These are phyloP conservation scores for Tupaia chinensis DNA, from an alignment of 2,113 vertebrate species.

Conservation along the genomic window DNA sequence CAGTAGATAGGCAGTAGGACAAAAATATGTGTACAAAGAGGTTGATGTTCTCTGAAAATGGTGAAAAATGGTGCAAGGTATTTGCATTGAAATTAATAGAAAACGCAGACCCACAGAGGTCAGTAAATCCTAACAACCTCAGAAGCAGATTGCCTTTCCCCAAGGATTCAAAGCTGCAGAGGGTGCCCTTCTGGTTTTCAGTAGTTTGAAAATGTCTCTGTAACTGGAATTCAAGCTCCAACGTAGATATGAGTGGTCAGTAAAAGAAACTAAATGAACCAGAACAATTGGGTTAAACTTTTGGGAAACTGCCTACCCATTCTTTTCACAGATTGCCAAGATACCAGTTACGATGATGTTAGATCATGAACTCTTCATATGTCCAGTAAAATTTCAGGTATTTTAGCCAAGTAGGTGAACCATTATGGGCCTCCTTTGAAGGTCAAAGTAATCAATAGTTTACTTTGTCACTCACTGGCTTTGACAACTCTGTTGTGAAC, in stretches of 20 bases:
- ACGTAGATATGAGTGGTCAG: not conserved
- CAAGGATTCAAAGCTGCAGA: not conserved
- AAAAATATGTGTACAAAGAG: slow-evolving; percentile 24
- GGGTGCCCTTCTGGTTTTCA: not conserved
- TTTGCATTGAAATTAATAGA: slow-evolving; percentile 43
- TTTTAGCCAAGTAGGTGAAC: slow-evolving; percentile 19
- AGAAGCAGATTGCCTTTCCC: not conserved
- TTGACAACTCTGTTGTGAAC: slow-evolving; percentile 5
- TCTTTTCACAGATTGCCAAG: not conserved
- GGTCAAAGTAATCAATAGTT: slow-evolving; percentile 30
- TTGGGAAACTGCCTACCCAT: slow-evolving; percentile 1
- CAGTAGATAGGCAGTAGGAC: not conserved
- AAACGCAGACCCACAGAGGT: not conserved
- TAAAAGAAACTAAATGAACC: slow-evolving; percentile 48
- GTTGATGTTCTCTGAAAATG: slow-evolving; percentile 22
- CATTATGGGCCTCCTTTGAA: slow-evolving; percentile 25
- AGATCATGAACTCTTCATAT: slow-evolving; percentile 26
- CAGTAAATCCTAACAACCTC: slow-evolving; percentile 10
- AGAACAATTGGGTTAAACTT: slow-evolving; percentile 15
- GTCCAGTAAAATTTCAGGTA: slow-evolving; percentile 50
- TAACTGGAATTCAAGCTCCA: slow-evolving; percentile 12
- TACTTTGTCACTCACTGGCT: slow-evolving; percentile 14
- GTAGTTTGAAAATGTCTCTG: not conserved
- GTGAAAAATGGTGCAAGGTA: not conserved
- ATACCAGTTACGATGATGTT: slow-evolving; percentile 52